Percentiles rank a stretch among this genome's conserved stretches.
phyloP scores from a whole-genome alignment of 2,797 vertebrate species.

The Molothrus aeneus region DNA sequence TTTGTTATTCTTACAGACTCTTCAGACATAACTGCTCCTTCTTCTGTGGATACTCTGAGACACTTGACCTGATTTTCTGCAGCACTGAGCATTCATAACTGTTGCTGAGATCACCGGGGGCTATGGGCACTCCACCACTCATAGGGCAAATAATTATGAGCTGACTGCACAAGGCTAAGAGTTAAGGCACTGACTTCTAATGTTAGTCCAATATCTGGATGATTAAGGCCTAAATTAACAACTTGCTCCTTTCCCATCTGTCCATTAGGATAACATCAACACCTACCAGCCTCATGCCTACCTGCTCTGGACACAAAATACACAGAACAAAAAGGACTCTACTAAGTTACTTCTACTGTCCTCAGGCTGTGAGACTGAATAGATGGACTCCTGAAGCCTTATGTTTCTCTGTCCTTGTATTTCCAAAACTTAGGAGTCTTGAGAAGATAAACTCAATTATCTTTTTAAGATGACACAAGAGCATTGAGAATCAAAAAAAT shows the following conservation, averaged over 20 bases:
- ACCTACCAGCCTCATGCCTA: not conserved
- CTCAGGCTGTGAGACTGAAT: not conserved
- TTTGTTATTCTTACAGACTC: not conserved
- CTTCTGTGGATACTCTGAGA: not conserved
- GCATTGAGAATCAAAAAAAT: not conserved
- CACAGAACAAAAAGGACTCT: not conserved
- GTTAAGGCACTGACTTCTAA: not conserved
- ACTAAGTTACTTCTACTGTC: not conserved
- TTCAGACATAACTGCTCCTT: not conserved
- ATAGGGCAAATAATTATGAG: not conserved
- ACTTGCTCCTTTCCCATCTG: not conserved
- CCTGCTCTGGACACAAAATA: not conserved
- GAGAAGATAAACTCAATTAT: not conserved
- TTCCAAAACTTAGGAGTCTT: not conserved
- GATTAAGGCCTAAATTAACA: not conserved
- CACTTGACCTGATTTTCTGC: conserved; percentile 64
- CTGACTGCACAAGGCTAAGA: not conserved
- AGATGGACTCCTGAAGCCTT: not conserved
- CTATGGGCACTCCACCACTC: accelerated
- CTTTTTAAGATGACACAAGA: not conserved
- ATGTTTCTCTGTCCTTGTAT: not conserved
- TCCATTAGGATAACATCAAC: not conserved
- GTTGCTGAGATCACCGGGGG: not conserved
- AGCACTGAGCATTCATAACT: conserved; percentile 40
- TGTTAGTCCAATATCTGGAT: not conserved